phyloP scores from a whole-genome alignment of 2,888 invertebrate genomes.

The Chloroclystis v-ata region DNA sequence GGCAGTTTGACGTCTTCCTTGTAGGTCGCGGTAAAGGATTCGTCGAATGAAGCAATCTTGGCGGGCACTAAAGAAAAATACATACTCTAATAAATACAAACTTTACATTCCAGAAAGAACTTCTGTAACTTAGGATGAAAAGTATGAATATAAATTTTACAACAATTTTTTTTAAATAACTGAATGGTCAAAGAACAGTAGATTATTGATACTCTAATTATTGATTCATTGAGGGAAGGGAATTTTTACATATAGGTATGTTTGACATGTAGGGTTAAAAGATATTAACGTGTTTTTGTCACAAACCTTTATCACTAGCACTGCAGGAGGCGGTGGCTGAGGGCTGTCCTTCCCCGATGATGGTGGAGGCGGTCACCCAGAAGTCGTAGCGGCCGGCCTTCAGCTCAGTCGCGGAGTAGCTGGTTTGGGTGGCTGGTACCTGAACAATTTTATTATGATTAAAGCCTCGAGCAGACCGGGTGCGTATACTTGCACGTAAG shows the following conservation, averaged over 20 bases:
- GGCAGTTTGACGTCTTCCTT: slow-evolving; percentile 95
- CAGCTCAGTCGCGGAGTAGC: slow-evolving; percentile 90
- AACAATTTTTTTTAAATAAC: too few relatives aligned
- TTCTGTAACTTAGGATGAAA: too few relatives aligned
- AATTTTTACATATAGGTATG: too few relatives aligned
- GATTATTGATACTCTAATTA: too few relatives aligned
- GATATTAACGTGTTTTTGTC: background rate
- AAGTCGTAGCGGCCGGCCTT: slow-evolving; percentile 93
- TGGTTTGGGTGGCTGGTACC: slow-evolving; percentile 89
- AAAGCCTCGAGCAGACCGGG: too few relatives aligned
- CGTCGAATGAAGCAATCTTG: slow-evolving; percentile 96
- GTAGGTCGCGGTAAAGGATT: slow-evolving; percentile 93
- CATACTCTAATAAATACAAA: background rate
- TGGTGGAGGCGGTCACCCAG: slow-evolving; percentile 96
- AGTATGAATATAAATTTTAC: too few relatives aligned
- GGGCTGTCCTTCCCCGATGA: slow-evolving; percentile 94
- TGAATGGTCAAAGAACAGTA: too few relatives aligned
- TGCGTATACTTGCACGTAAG: too few relatives aligned
- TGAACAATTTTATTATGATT: too few relatives aligned
- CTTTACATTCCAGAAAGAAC: too few relatives aligned
- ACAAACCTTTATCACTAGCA: slow-evolving; percentile 86
- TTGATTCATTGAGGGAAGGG: too few relatives aligned
- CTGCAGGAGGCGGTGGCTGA: slow-evolving; percentile 92
- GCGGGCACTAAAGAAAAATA: slow-evolving; percentile 84
- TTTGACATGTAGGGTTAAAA: too few relatives aligned